Evolutionary conservation across 2,888 invertebrate genomes (phyloP), one percentile per base, ranked within the genome.

Genomic region (Epsilonema sp.): DNA sequence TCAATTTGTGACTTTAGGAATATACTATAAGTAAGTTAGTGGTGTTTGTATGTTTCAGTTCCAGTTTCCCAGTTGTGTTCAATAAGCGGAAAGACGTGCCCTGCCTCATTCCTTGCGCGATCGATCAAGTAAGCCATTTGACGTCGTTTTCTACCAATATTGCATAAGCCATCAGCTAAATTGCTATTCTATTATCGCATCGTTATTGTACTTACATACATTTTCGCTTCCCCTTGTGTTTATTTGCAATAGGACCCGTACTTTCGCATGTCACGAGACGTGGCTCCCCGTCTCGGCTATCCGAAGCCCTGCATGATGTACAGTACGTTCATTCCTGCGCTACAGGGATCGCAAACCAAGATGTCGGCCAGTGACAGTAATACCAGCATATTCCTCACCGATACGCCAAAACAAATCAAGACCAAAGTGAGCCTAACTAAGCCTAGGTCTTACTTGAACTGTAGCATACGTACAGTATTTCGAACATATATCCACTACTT

Each of bases 181-280:
- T n/a, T n/a, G n/a, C n/a, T n/a, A n/a, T n/a, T n/a, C n/a, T n/a
- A n/a, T n/a, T n/a, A n/a, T n/a, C n/a, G n/a, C n/a, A n/a, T n/a
- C n/a, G n/a, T n/a, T n/a, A n/a, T n/a, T n/a, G n/a, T n/a, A n/a
- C n/a, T n/a, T n/a, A n/a, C n/a, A n/a, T n/a, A n/a, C n/a, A n/a
- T n/a, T n/a, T n/a, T n/a, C n/a, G n/a, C n/a, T n/a, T n/a, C n/a
- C n/a, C n/a, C n/a, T n/a, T n/a, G n/a, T n/a, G n/a, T n/a, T n/a
- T n/a, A n/a, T 36, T 26, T 23, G 13, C 36, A 50, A 40, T 37
- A 76, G 75, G 97, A 99, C 71, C 97, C 97, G 0, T 99, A 94
- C 69, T 99, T 99, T 70, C 76, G 97, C 26, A 90, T 99, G 92
- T 82, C 89, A 0, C 75, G 97, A 46, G 97, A 99, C 70, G 90